These are phyloP conservation scores for Platysteira castanea DNA, from an alignment of 2,113 vertebrate genomes.

Conservation along the genomic window DNA sequence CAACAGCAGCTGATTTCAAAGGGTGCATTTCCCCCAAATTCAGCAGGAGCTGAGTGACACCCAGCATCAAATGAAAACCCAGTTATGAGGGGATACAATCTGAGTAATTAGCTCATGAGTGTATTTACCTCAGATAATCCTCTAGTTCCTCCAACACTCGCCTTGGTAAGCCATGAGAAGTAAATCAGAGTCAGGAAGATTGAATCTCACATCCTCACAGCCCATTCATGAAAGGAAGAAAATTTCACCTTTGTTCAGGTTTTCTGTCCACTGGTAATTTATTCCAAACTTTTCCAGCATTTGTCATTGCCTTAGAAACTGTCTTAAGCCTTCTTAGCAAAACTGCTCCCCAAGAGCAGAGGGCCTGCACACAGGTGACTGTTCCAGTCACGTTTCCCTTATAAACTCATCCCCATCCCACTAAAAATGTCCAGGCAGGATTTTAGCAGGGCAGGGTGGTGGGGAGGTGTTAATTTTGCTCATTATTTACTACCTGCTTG, in stretches of 20 bases:
- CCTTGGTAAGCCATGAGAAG: not conserved
- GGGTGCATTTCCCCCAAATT: not conserved
- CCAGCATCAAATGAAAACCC: not conserved
- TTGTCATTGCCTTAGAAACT: not conserved
- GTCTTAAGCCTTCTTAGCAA: not conserved
- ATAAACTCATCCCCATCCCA: not conserved
- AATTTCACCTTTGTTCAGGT: not conserved
- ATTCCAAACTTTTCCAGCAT: not conserved
- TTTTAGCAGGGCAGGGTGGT: not conserved
- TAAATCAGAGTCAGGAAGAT: not conserved
- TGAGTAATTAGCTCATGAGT: not conserved
- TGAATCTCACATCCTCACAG: not conserved
- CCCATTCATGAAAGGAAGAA: not conserved
- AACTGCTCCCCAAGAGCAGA: not conserved
- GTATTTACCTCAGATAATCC: not conserved
- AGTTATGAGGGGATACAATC: not conserved
- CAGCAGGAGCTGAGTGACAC: not conserved
- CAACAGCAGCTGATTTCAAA: not conserved
- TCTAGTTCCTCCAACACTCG: not conserved
- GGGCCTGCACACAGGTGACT: accelerated
- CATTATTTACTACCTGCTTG: not conserved
- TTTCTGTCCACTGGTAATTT: not conserved
- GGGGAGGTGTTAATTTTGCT: not conserved
- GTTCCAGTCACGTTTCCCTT: not conserved
- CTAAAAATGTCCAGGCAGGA: not conserved